Evolutionary conservation across 2,888 invertebrate species (phyloP).

Genomic region (Coenonympha arcania): DNA sequence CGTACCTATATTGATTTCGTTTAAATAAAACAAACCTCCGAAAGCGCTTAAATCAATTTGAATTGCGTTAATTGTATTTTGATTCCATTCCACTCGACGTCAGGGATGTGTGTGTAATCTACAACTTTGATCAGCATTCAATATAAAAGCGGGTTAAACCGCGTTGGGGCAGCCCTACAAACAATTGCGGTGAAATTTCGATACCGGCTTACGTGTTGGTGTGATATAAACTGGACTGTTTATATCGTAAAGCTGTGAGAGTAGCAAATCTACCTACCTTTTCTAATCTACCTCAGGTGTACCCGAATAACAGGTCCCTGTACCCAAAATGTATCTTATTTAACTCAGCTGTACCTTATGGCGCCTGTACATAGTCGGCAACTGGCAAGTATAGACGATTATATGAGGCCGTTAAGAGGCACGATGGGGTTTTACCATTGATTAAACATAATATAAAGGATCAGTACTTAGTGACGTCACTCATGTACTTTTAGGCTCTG

Average conservation of each 20-base stretch:
- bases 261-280: neutral
- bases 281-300: too few species aligned
- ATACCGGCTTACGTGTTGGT: conserved; percentile 2
- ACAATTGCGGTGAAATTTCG: conserved; percentile 4
- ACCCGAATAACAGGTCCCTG: too few species aligned
- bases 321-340: too few species aligned
- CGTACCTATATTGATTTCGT: neutral
- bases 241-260: neutral
- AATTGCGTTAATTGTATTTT: neutral
- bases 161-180: conserved; percentile 6
- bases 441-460: too few species aligned
- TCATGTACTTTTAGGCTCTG: too few species aligned
- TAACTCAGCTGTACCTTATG: too few species aligned
- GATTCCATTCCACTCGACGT: neutral
- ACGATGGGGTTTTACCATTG: too few species aligned
- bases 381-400: too few species aligned
- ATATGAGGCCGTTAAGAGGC: too few species aligned
- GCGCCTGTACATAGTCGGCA: too few species aligned
- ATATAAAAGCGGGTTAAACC: neutral
- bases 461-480: too few species aligned
- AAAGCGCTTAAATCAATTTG: neutral
- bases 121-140: neutral
- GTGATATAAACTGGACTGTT: conserved; percentile 13
- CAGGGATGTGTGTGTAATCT: neutral
- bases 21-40: neutral